Evolutionary conservation across 2,113 vertebrate genomes (phyloP), one percentile per base, ranked within the genome.

Genomic region (Toxotes chatareus): DNA sequence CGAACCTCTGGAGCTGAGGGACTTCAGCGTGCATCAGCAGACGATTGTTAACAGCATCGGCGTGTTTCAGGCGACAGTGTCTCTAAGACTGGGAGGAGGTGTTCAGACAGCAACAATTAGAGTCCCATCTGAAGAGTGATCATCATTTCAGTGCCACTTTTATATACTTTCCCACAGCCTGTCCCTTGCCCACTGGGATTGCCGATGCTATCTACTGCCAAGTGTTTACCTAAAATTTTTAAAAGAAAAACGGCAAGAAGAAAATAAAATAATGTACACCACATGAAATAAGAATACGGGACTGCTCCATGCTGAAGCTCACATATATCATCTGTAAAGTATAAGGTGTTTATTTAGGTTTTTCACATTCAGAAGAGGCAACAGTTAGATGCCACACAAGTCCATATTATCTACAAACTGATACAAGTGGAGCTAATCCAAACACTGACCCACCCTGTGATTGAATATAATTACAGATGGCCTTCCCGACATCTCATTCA

Each of bases 111-210:
- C 80, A 85, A 88, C 88, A 91, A 95, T 95, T 94, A 94, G 63
- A 69, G 88, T 93, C 86, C 86, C 93, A 93, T 94, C 92, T 92
- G 85, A 85, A 83, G 87, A 89, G 89, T 84, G 89, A 94, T 95
- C 93, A 87, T 92, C 81, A 80, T 93, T 89, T 89, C 67, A 87
- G 88, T 89, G 90, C 87, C 91, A 88, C 92, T 93, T 89, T 89
- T 91, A 92, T 91, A 91, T 94, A 92, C 93, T 96, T 96, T 96
- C 94, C 95, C 95, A 96, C 94, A 94, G 95, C 84, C 92, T 91
- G 93, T 94, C 88, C 91, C 86, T 81, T 77, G 76, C 89, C 89
- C 92, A 27, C 9, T 80, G 94, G 93, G 94, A 94, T 71, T 14
- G 17, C 71, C 51, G 95, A 95, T 96, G 71, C 72, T 94, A 96